Evolutionary conservation across 2,797 vertebrate species (phyloP).

Genomic region (Phoxinus dragarum): DNA sequence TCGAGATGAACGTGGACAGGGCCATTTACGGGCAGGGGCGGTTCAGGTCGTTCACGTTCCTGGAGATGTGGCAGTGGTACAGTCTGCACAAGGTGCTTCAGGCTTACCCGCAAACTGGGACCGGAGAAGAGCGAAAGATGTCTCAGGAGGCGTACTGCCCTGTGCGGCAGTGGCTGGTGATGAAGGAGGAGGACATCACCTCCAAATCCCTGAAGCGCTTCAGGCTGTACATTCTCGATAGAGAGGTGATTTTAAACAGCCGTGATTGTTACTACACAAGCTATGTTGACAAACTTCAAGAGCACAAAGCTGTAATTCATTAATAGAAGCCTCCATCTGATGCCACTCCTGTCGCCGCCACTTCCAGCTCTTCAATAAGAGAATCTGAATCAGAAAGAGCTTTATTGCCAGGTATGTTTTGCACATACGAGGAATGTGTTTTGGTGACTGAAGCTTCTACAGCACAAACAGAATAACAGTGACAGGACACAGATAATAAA

Average conservation of each 20-base stretch:
- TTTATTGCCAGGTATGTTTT: too few species aligned
- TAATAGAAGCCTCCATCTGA: too few species aligned
- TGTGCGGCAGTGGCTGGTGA: not conserved
- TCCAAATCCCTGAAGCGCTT: not conserved
- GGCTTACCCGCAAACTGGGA: not conserved
- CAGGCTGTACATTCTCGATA: not conserved
- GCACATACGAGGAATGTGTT: too few species aligned
- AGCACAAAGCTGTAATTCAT: too few species aligned
- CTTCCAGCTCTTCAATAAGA: too few species aligned
- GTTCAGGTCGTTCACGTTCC: not conserved
- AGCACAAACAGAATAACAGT: too few species aligned
- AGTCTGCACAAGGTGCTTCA: not conserved
- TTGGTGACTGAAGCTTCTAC: too few species aligned
- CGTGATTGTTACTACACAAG: too few species aligned
- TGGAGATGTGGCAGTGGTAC: conserved; percentile 25
- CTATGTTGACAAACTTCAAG: too few species aligned
- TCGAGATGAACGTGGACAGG: not conserved
- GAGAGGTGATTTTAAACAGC: not conserved
- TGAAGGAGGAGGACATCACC: conserved; percentile 1
- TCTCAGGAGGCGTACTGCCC: not conserved
- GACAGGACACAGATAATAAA: too few species aligned
- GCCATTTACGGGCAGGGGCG: not conserved
- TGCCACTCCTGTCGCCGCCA: too few species aligned
- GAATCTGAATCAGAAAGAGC: too few species aligned
- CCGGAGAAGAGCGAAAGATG: not conserved